Conservation (phyloP, 2,888 invertebrate species). For the Drosophila kambysellisi region DNA sequence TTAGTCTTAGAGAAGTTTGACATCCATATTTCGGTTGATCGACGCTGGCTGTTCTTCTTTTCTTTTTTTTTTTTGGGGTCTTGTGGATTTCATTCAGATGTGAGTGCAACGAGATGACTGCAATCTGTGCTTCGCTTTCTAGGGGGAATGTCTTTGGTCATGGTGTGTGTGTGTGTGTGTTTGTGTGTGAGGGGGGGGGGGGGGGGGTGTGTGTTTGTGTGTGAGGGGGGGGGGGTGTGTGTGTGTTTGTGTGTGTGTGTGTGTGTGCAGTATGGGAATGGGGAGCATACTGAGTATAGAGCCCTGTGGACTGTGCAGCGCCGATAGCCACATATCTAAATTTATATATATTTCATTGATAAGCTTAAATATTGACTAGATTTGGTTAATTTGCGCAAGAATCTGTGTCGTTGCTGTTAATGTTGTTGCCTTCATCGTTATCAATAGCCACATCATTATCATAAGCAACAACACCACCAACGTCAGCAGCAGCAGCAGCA, state of each 20-base stretch:
- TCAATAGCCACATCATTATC: not conserved
- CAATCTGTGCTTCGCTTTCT: not conserved
- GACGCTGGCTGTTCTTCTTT: constrained; percentile 1
- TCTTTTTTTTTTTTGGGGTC: not conserved
- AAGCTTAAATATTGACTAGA: constrained; percentile 35
- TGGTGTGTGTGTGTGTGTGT: too few species aligned
- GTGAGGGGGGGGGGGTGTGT: not conserved
- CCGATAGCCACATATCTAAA: constrained; percentile 9
- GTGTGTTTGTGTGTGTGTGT: too few species aligned
- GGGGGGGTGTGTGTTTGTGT: too few species aligned
- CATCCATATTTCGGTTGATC: constrained; percentile 10
- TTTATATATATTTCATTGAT: constrained; percentile 20
- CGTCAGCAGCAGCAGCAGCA: not conserved
- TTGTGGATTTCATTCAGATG: not conserved
- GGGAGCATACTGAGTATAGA: constrained; percentile 4
- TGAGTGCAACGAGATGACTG: not conserved
- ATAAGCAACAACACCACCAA: not conserved
- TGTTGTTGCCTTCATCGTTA: constrained; percentile 1
- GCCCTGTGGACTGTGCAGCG: constrained; percentile 18
- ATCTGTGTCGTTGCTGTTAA: constrained; percentile 10
- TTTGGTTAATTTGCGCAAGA: constrained; percentile 30
- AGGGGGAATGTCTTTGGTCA: constrained; percentile 6
- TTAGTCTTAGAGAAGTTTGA: constrained; percentile 24
- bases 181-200: not conserved
- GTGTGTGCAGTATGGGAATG: not conserved